Conservation (phyloP, 1,140 invertebrate species). For the Brachionus plicatilis region DNA sequence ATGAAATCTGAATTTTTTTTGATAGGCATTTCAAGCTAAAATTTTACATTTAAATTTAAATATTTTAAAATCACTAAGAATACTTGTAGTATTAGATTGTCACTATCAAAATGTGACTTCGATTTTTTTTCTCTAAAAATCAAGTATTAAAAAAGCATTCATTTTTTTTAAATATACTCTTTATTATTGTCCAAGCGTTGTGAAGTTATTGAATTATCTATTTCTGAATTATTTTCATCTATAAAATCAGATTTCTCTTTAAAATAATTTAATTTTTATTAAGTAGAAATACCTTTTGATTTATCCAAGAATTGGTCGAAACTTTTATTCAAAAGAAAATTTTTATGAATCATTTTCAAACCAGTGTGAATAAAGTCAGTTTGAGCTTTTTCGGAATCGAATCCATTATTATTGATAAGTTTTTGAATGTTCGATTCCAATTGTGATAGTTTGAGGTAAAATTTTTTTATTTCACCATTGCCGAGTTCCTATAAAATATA, state of each 20-base stretch:
- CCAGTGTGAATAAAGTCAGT: neutral
- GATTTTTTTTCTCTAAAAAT: no score
- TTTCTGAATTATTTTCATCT: neutral
- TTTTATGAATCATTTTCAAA: neutral
- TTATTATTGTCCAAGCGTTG: neutral
- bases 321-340: neutral
- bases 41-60: neutral
- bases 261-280: neutral
- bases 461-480: neutral
- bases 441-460: neutral
- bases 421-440: neutral
- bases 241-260: neutral
- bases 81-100: no score
- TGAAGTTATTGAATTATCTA: neutral
- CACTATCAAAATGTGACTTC: no score
- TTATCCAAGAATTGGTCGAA: neutral
- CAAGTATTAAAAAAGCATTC: neutral
- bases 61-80: neutral
- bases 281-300: neutral
- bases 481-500: neutral
- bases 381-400: neutral
- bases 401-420: neutral
- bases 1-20: conserved; percentile 3
- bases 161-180: neutral
- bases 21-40: neutral